Evolutionary conservation across 1,140 invertebrate species (phyloP).

Genomic region (Wasmannia auropunctata): DNA sequence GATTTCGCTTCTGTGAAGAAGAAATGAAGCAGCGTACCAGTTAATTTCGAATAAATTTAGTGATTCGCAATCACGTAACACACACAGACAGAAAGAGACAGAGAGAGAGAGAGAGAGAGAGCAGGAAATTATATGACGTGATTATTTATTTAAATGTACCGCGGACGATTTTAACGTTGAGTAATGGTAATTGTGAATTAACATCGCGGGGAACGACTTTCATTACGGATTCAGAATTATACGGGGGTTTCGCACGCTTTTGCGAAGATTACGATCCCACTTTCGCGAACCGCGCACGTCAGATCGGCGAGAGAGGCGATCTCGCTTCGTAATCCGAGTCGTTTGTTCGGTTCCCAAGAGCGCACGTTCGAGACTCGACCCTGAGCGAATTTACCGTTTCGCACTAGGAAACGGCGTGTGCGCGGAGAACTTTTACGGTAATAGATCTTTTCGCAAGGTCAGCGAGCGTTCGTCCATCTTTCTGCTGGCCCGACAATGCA

Average conservation of each 20-base stretch:
- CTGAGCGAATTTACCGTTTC: conserved; percentile 53
- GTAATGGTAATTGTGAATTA: conserved; percentile 13
- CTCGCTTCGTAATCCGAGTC: conserved; percentile 45
- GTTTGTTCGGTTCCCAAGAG: conserved; percentile 46
- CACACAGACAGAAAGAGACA: too few relatives aligned
- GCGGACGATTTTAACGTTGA: conserved; percentile 4
- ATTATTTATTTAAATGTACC: conserved; percentile 28
- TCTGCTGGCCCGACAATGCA: conserved; percentile 29
- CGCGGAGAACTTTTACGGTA: conserved; percentile 35
- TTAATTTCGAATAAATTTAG: conserved; percentile 4
- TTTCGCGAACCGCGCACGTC: background rate
- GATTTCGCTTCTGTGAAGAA: background rate
- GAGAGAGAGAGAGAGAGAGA: too few relatives aligned
- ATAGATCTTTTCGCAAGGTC: conserved; percentile 46
- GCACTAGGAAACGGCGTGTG: conserved; percentile 42
- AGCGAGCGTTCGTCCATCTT: conserved; percentile 35
- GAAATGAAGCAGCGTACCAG: background rate
- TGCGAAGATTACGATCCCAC: background rate
- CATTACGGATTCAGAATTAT: conserved; percentile 22
- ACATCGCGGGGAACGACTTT: conserved; percentile 22
- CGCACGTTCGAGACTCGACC: conserved; percentile 25
- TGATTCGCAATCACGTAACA: background rate
- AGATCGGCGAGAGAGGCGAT: conserved; percentile 22
- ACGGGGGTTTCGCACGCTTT: conserved; percentile 13
- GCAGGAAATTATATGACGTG: background rate